phyloP scores from a whole-genome alignment of 2,888 invertebrate genomes.

The Athalia rosae region DNA sequence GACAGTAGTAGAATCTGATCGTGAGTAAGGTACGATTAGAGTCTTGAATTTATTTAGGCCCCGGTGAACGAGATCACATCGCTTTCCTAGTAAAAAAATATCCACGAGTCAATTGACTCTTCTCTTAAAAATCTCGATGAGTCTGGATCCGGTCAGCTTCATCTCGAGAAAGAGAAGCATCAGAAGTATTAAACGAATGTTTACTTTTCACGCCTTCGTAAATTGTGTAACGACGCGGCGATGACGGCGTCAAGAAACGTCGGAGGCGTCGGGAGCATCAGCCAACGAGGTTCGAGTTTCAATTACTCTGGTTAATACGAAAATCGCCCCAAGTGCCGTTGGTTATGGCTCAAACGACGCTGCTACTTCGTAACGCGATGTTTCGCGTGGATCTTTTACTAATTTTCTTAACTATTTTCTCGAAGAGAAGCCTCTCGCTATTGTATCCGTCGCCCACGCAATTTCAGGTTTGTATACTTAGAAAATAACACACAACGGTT shows the following conservation, averaged over 20 bases:
- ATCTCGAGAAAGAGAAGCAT: not conserved
- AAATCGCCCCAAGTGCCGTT: slow-evolving; percentile 51
- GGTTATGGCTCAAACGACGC: slow-evolving; percentile 43
- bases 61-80: no score
- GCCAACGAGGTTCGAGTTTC: slow-evolving; percentile 60
- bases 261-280: slow-evolving; percentile 60
- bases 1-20: not conserved
- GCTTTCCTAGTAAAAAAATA: no score
- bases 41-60: not conserved
- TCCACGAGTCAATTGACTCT: not conserved
- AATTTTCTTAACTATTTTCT: slow-evolving; percentile 51
- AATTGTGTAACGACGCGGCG: slow-evolving; percentile 41
- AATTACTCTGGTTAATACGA: slow-evolving; percentile 60
- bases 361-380: slow-evolving; percentile 54
- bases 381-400: slow-evolving; percentile 54
- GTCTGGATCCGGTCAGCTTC: not conserved
- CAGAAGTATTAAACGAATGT: slow-evolving; percentile 22
- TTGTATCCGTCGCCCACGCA: slow-evolving; percentile 63
- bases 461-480: slow-evolving; percentile 63
- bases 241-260: slow-evolving; percentile 51
- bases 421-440: slow-evolving; percentile 55
- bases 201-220: slow-evolving; percentile 35
- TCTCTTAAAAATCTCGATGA: not conserved
- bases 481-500: not conserved
- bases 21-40: not conserved